Evolutionary conservation across 64 coral and sea anemone species (phyloP).

Genomic region (Stichodactyla mertensii): DNA sequence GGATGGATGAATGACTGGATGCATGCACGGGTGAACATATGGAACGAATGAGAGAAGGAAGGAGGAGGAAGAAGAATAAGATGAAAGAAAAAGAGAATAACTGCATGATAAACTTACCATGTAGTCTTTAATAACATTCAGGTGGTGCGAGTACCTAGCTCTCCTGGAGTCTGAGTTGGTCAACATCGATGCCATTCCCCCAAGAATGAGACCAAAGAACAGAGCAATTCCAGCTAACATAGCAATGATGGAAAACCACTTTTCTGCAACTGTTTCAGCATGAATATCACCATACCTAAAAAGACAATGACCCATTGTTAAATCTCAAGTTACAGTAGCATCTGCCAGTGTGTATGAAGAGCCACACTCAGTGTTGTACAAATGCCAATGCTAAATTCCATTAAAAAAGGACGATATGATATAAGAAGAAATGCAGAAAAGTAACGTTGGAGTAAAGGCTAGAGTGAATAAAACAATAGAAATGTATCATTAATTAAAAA

Average conservation of each 20-base stretch:
- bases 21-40: no score
- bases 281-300: constrained; percentile 80
- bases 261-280: constrained; percentile 45
- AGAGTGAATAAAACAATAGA: no score
- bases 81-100: neutral
- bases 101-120: constrained; percentile 21
- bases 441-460: no score
- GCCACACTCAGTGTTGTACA: no score
- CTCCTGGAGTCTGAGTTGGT: constrained; percentile 73
- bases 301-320: neutral
- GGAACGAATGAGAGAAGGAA: neutral
- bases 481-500: neutral
- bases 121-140: constrained; percentile 70
- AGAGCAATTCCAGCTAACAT: constrained; percentile 75
- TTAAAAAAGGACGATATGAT: no score
- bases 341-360: no score
- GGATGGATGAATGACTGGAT: no score
- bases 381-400: no score
- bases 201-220: constrained; percentile 84
- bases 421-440: no score
- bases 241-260: constrained; percentile 63
- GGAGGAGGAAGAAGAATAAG: neutral
- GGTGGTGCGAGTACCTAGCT: constrained; percentile 68
- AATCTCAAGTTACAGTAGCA: no score
- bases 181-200: constrained; percentile 83